phyloP scores from a whole-genome alignment of 2,888 invertebrate species.

The Tenthredo livida region DNA sequence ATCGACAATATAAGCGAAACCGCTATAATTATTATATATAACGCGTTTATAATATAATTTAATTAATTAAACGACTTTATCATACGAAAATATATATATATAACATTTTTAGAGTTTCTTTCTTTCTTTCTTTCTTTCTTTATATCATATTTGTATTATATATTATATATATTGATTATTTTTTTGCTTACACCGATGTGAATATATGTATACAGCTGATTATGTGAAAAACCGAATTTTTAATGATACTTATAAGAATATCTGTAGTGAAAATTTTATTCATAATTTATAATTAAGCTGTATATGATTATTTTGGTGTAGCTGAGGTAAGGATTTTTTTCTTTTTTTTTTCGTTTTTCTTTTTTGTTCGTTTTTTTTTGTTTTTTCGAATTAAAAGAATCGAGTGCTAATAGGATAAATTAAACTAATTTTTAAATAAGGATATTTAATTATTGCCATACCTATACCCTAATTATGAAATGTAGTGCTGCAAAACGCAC shows the following conservation, averaged over 20 bases:
- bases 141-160: background rate
- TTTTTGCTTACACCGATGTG: background rate
- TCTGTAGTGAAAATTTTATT: background rate
- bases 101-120: background rate
- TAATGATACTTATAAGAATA: background rate
- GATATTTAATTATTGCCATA: slow-evolving; percentile 25
- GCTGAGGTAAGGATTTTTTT: too few relatives aligned
- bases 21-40: background rate
- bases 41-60: background rate
- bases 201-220: slow-evolving; percentile 3
- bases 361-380: background rate
- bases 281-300: background rate
- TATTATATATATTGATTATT: background rate
- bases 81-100: background rate
- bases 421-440: slow-evolving; percentile 16
- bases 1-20: background rate
- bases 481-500: slow-evolving; percentile 37
- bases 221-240: background rate
- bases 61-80: background rate
- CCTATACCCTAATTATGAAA: background rate
- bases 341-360: background rate
- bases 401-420: slow-evolving; percentile 36
- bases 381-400: background rate
- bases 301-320: background rate
- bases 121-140: background rate